Conservation (phyloP, 2,113 vertebrate genomes). For the Toxotes chatareus region DNA sequence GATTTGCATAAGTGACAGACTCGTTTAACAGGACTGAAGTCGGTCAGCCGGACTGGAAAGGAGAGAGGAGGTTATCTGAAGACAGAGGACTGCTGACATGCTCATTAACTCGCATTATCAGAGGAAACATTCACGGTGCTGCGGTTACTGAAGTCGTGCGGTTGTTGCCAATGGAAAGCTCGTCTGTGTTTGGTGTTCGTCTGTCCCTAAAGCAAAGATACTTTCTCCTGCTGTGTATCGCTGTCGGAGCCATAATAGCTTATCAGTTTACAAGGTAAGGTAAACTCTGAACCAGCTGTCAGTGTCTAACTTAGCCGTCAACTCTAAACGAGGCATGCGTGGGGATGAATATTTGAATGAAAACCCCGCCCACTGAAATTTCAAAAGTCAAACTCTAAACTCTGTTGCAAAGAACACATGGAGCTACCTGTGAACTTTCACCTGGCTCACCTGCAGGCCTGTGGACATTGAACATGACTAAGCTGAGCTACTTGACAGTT, state of each 20-base stretch:
- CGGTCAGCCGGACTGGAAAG: background rate
- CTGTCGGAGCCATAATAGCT: constrained; percentile 14
- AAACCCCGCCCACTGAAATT: background rate
- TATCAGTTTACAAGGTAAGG: constrained; percentile 60
- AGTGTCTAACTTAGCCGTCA: background rate
- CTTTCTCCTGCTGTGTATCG: constrained; percentile 45
- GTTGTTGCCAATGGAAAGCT: constrained; percentile 34
- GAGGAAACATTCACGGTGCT: background rate
- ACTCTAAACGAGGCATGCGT: background rate
- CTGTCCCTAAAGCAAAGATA: constrained; percentile 61
- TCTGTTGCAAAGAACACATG: background rate
- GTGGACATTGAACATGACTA: background rate
- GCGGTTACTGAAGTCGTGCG: background rate
- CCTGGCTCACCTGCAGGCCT: background rate
- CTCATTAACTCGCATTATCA: no score
- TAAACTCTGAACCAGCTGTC: no score
- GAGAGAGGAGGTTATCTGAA: background rate
- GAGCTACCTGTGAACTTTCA: background rate
- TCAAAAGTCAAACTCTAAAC: background rate
- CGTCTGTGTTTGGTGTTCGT: constrained; percentile 14
- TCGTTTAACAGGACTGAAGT: background rate
- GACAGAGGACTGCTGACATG: no score
- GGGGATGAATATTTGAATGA: background rate
- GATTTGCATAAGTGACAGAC: no score
- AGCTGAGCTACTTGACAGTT: background rate